Conservation (phyloP, 1,140 invertebrate species). For the Babylonia areolata region DNA sequence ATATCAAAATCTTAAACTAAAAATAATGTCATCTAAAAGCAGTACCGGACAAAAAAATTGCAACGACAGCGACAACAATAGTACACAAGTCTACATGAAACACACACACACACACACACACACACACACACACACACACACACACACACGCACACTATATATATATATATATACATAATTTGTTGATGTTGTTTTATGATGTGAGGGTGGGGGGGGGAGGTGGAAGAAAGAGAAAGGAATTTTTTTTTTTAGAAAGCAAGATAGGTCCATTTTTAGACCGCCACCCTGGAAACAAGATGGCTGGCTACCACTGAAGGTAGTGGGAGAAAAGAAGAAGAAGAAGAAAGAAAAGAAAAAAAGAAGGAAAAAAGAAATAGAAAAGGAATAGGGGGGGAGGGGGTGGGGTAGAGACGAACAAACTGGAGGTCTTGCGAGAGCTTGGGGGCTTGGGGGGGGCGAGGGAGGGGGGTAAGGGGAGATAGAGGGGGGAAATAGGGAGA, state of each 20-base stretch:
- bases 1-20: no score
- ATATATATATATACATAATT: not conserved
- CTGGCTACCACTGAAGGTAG: not conserved
- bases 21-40: no score
- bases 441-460: not conserved
- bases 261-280: not conserved
- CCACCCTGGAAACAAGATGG: not conserved
- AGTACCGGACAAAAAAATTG: no score
- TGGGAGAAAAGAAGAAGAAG: no score
- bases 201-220: no score
- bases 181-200: no score
- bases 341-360: not conserved
- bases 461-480: not conserved
- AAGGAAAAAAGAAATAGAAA: not conserved
- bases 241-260: not conserved
- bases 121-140: no score
- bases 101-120: no score
- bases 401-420: not conserved
- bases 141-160: not conserved
- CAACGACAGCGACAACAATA: no score
- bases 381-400: not conserved
- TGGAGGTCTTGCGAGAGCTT: not conserved
- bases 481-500: no score
- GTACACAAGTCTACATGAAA: no score
- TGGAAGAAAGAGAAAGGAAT: no score